These are phyloP conservation scores for Nesogale talazaci DNA, from an alignment of 2,113 vertebrate species.

Conservation along the genomic window DNA sequence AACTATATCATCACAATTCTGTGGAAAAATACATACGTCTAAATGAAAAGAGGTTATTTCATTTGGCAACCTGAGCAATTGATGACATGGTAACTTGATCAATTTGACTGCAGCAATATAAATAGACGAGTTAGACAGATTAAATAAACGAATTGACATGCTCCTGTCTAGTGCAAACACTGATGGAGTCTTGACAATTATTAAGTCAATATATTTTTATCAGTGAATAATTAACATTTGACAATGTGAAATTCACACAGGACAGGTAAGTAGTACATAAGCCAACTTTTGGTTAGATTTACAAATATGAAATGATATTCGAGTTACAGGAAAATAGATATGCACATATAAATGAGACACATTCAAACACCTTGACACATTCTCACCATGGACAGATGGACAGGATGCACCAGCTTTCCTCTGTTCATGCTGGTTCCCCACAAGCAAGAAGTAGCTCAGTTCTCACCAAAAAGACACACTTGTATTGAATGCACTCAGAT, in stretches of 20 bases:
- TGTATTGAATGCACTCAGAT: neutral
- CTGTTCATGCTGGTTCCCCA: neutral
- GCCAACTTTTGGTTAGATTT: neutral
- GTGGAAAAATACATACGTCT: neutral
- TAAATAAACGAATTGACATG: neutral
- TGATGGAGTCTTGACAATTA: neutral
- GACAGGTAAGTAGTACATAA: neutral
- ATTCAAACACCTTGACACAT: neutral
- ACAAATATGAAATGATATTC: neutral
- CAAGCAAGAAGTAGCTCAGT: neutral
- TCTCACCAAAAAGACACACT: neutral
- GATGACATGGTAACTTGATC: neutral
- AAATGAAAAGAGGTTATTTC: neutral
- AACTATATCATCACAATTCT: conserved; percentile 11
- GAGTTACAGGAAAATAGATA: neutral
- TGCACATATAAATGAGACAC: neutral
- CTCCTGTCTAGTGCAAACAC: neutral
- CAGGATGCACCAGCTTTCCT: neutral
- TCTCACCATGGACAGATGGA: neutral
- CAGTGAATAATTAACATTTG: neutral
- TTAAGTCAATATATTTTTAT: neutral
- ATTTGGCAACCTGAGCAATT: neutral
- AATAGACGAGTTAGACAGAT: neutral
- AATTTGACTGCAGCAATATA: neutral
- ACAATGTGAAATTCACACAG: neutral